phyloP scores from a whole-genome alignment of 2,797 vertebrate species.

The Todus mexicanus region DNA sequence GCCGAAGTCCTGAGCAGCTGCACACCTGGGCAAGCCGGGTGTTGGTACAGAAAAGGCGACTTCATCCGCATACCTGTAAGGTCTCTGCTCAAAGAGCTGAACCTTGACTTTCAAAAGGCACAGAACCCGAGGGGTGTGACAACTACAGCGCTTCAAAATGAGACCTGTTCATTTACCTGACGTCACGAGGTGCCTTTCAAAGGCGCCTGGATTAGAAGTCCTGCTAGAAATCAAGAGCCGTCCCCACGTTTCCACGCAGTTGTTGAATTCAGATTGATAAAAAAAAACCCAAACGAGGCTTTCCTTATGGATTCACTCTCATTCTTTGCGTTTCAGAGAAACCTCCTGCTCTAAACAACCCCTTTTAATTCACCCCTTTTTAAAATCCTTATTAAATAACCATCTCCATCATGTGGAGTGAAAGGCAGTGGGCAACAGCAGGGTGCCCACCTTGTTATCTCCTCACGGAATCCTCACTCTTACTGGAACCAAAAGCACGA shows the following conservation, averaged over 20 bases:
- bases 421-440: neutral
- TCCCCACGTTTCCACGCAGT: neutral
- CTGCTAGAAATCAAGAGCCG: neutral
- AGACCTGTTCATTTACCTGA: neutral
- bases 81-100: neutral
- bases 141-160: neutral
- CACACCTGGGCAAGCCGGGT: neutral
- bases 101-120: neutral
- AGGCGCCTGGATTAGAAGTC: neutral
- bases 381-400: neutral
- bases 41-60: neutral
- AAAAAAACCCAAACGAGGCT: neutral
- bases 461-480: neutral
- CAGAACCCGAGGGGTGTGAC: neutral
- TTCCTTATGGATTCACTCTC: neutral
- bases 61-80: neutral
- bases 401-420: neutral
- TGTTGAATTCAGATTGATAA: neutral
- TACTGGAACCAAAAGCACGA: neutral
- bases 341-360: neutral
- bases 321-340: neutral
- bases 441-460: neutral
- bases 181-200: neutral
- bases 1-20: neutral
- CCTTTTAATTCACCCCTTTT: neutral